Base-by-base conservation (phyloP, 1,140 invertebrate species). In the Drosophila nigromelanica region DNA sequence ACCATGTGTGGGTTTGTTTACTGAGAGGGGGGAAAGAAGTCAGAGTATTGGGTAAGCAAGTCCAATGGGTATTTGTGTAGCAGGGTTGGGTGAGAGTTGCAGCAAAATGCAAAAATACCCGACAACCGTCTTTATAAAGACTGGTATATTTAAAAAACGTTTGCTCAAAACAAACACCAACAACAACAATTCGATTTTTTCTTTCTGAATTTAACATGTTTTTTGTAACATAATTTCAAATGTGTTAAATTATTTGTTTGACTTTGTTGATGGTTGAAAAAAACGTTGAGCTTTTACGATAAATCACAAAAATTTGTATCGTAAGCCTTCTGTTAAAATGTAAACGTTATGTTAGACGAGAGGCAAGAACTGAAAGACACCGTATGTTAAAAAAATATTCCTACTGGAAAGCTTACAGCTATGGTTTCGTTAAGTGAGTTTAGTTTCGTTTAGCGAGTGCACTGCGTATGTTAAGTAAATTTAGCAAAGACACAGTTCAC, bases 71-170 rank as follows among this genome's bases (percentile, higher is more conserved):
- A 27, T 21, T 35, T 35, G 51, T 55, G 71, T 73, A 8, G n/a
- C 33, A 39, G 27, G 39, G 35, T 10, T 37, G 37, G 18, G 39
- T 50, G 39, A 55, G 54, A 47, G 52, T 70, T 70, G 72, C 72
- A 74, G 67, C 72, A 74, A 74, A 74, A 74, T 71, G 66, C 72
- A 74, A 74, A 74, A 63, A 35, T 40, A 47, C 63, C 69, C 62
- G 40, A 52, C 54, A 59, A 52, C 37, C 37, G 35, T 48, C 37
- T n/a, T 12, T 21, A 14, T 15, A 11, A 12, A 18, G 62, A 54
- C 15, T 18, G 52, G 47, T 37, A 40, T 67, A 40, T 37, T 35
- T 35, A 35, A 43, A 73, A 73, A 67, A 61, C n/a, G 45, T 40
- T 55, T n/a, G 40, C 50, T 73, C 64, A 54, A 51, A 70, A 58